Evolutionary conservation across 1,140 invertebrate species (phyloP).

Genomic region (Ceratitis capitata): DNA sequence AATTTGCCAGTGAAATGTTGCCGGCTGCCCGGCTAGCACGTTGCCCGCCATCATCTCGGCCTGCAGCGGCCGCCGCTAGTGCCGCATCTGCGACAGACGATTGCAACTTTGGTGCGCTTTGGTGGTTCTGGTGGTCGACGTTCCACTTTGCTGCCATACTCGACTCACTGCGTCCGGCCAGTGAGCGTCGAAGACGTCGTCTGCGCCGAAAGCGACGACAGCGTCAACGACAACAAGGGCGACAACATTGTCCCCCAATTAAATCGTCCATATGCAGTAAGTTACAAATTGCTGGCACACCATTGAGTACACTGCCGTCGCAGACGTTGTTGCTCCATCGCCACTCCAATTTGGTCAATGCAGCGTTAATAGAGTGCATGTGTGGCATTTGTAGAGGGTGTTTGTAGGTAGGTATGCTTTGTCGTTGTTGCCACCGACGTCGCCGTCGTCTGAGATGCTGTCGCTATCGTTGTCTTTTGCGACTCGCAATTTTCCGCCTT

Average conservation of each 20-base stretch:
- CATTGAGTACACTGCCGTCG: not conserved
- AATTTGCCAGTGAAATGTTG: constrained; percentile 31
- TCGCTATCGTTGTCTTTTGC: not conserved
- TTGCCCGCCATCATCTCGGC: not conserved
- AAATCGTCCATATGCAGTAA: constrained; percentile 14
- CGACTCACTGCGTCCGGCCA: constrained; percentile 5
- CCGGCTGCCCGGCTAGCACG: not conserved
- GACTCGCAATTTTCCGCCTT: constrained; percentile 19
- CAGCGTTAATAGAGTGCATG: not conserved
- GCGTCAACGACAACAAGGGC: not conserved
- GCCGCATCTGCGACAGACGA: not conserved
- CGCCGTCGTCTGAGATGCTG: not conserved
- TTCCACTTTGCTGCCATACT: constrained; percentile 3
- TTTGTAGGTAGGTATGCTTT: not conserved
- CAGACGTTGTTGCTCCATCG: not conserved
- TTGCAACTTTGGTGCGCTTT: constrained; percentile 30
- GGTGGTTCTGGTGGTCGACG: constrained; percentile 33
- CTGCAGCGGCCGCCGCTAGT: not conserved
- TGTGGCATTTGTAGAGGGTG: not conserved
- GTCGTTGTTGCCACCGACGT: not conserved
- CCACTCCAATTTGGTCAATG: not conserved
- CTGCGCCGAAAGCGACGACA: not conserved
- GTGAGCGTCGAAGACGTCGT: not conserved
- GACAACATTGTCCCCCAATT: not conserved
- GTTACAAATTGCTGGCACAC: not conserved